Base-by-base conservation (phyloP, 2,888 invertebrate species). In the Brachycybe producta region DNA sequence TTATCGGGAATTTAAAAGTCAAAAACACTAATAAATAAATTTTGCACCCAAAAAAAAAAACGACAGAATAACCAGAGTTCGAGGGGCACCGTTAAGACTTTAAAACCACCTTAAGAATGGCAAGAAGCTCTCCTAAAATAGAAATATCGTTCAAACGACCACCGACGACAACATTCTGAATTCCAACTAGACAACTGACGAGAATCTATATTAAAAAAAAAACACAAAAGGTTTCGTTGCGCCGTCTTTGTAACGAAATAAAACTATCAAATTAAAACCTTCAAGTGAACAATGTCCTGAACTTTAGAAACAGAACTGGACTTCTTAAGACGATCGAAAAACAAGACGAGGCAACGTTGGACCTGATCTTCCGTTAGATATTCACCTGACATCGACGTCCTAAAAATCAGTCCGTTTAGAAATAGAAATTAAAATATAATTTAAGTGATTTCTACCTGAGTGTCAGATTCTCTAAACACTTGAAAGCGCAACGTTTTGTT, bases 381-480 rank as follows among this genome's bases (percentile, higher is more conserved):
- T n/a, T n/a, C n/a, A n/a, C n/a, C n/a, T n/a, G n/a, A n/a, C n/a
- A n/a, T n/a, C n/a, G n/a, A n/a, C n/a, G n/a, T n/a, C n/a, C n/a
- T n/a, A n/a, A n/a, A n/a, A n/a, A n/a, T n/a, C n/a, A n/a, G n/a
- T n/a, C n/a, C n/a, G n/a, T n/a, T n/a, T n/a, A n/a, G n/a, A n/a
- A n/a, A n/a, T n/a, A n/a, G n/a, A 36, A 36, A 36, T 11, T 36
- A n/a, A 44, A 17, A 44, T 7, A 32, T 27, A 17, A 11, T 42
- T 26, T n/a, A n/a, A n/a, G n/a, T n/a, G n/a, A n/a, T n/a, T 8
- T 34, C 21, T 23, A 49, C 49, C 28, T 49, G 27, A 43, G n/a
- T 11, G 43, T 41, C 15, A 49, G 30, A 15, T 34, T 28, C 43
- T 49, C 49, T n/a, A 49, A 34, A 32, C 49, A 49, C 27, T 43